Evolutionary conservation across 1,140 invertebrate genomes (phyloP).

Genomic region (Stegodyphus dumicola): DNA sequence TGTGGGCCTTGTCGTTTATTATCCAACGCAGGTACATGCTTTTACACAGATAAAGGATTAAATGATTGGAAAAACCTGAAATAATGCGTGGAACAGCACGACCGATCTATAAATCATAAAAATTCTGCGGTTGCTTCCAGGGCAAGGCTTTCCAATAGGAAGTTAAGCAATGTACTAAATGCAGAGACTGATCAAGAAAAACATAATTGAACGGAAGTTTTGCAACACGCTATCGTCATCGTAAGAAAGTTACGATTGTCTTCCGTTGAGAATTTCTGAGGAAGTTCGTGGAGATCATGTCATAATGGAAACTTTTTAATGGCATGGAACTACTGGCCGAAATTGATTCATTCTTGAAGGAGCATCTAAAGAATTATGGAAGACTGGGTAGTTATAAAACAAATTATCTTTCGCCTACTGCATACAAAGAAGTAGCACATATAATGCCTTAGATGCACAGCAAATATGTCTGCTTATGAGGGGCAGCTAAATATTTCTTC

Average conservation of each 20-base stretch:
- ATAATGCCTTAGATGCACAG: slow-evolving; percentile 14
- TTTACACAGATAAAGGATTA: slow-evolving; percentile 19
- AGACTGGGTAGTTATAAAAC: background rate
- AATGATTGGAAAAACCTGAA: slow-evolving; percentile 31
- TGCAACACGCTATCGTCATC: background rate
- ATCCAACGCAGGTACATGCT: background rate
- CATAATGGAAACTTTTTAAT: slow-evolving; percentile 12
- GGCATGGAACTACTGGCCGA: slow-evolving; percentile 1
- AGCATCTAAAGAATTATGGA: slow-evolving; percentile 23
- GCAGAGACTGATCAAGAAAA: background rate
- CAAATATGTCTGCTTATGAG: background rate
- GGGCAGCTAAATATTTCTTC: slow-evolving; percentile 66
- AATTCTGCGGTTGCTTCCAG: background rate
- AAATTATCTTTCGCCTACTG: slow-evolving; percentile 1
- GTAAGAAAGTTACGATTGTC: background rate
- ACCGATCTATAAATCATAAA: slow-evolving; percentile 6
- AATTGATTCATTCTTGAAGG: slow-evolving; percentile 12
- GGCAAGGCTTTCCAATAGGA: background rate
- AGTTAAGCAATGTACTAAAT: background rate
- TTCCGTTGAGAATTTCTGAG: slow-evolving; percentile 1
- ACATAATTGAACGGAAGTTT: slow-evolving; percentile 1
- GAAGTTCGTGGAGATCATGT: slow-evolving; percentile 1
- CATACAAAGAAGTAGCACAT: slow-evolving; percentile 17
- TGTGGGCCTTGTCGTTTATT: background rate
- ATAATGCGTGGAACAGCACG: slow-evolving; percentile 11